Evolutionary conservation across 2,888 invertebrate genomes (phyloP), one percentile per base, ranked within the genome.

Genomic region (Smittia aterrima): DNA sequence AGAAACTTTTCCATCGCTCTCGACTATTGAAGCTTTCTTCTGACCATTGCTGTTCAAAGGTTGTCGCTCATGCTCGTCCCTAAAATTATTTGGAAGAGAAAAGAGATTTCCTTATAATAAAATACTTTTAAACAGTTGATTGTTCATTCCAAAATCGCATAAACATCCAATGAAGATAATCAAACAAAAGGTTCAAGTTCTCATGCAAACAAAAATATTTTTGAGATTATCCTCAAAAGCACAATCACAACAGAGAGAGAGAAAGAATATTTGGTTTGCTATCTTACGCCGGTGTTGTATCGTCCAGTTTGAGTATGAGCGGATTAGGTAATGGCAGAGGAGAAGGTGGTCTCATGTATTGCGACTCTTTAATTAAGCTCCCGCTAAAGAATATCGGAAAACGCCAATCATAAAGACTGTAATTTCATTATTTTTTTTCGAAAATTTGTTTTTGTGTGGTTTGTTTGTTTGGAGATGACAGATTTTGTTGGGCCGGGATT

Each of bases 391-490:
- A 93, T 90, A 93, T 91, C 88, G 93, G 93, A 89, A 93, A 93
- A 89, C 93, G 93, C 93, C 93, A 93, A 91, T 93, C 92, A 90
- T 93, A 93, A 90, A 93, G 91, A 92, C 93, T 93, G 90, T n/a
- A n/a, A n/a, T 32, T 32, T 32, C 32, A 32, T 32, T 32, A 32
- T 32, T 32, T 32, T 66, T 1, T 38, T 67, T 32, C 1, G 38
- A 16, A 7, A 18, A 27, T 1, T 22, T n/a, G 4, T 24, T 64
- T 24, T 64, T 64, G 16, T 64, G 64, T 64, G 27, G 22, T 25
- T 32, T 66, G 27, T 27, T 32, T 66, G 13, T 9, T 13, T 67
- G 67, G 25, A n/a, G 41, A 40, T 40, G 20, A 38, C 40, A n/a
- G n/a, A 25, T 16, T 40, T 7, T 40, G 20, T 40, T 40, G 40